These are phyloP conservation scores for Chondrosia reniformis DNA, from an alignment of 37 sponge, comb jelly and placozoan genomes.

Conservation along the genomic window DNA sequence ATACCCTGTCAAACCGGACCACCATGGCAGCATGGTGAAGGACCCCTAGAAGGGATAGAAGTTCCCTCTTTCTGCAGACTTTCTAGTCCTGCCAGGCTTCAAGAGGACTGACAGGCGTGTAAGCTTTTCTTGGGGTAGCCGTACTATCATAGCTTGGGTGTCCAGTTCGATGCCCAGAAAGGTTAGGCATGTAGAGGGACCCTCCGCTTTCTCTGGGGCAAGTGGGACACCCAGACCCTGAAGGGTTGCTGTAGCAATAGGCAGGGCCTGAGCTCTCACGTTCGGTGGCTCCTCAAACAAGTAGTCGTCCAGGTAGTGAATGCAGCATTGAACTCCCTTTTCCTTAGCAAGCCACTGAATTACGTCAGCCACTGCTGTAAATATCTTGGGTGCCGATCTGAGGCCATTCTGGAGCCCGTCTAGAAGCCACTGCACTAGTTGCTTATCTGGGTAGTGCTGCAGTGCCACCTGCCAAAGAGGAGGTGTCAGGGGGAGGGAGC, in stretches of 20 bases:
- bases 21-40: conserved; percentile 39
- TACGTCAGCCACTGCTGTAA: conserved; percentile 20
- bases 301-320: conserved; percentile 40
- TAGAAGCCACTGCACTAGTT: neutral
- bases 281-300: conserved; percentile 3
- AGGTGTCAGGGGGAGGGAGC: neutral
- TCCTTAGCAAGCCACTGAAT: conserved; percentile 10
- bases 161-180: conserved; percentile 37
- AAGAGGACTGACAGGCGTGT: neutral
- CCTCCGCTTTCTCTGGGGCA: conserved; percentile 34
- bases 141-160: conserved; percentile 9
- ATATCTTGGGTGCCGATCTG: conserved; percentile 33
- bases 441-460: neutral
- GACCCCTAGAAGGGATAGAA: conserved; percentile 31
- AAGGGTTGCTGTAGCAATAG: neutral
- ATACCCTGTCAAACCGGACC: conserved; percentile 21
- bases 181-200: conserved; percentile 11
- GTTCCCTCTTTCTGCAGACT: conserved; percentile 16
- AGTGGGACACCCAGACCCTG: conserved; percentile 25
- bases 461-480: neutral
- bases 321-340: neutral
- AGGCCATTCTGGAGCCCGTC: conserved; percentile 12
- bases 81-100: conserved; percentile 1
- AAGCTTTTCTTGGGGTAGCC: conserved; percentile 24
- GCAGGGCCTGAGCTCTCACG: neutral